Conservation (phyloP, 2,113 vertebrate species). For the Grantiella picta region DNA sequence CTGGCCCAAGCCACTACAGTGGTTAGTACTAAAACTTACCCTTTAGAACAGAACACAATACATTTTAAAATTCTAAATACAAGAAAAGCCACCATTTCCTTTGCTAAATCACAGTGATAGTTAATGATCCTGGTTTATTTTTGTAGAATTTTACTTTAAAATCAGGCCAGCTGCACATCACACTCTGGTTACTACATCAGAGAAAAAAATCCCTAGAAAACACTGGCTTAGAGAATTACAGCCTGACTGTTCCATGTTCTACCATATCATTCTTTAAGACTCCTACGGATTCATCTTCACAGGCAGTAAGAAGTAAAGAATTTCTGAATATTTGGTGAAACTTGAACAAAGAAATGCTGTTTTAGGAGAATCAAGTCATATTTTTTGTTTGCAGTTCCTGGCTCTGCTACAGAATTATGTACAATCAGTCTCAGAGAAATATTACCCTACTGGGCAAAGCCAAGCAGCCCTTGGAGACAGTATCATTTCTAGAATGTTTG, state of each 20-base stretch:
- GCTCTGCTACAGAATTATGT: background rate
- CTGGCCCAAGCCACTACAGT: background rate
- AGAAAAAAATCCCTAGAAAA: background rate
- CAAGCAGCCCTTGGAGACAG: background rate
- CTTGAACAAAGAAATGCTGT: background rate
- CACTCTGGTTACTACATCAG: background rate
- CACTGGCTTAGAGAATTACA: background rate
- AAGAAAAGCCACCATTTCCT: background rate
- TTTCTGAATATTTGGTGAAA: background rate
- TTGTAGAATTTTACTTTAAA: background rate
- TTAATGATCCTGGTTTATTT: background rate
- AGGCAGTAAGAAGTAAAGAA: background rate
- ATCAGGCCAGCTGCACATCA: background rate
- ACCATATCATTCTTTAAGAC: background rate
- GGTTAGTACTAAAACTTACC: background rate
- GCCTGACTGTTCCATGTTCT: background rate
- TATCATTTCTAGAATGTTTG: background rate
- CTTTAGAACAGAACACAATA: background rate
- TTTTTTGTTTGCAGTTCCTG: background rate
- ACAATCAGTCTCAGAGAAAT: background rate
- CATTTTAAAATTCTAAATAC: background rate
- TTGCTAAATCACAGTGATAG: background rate
- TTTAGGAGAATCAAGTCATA: background rate
- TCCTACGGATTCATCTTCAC: background rate
- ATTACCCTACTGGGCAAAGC: background rate